Base-by-base conservation (phyloP, 1,140 invertebrate genomes). In the Sminthurinus signatus region DNA sequence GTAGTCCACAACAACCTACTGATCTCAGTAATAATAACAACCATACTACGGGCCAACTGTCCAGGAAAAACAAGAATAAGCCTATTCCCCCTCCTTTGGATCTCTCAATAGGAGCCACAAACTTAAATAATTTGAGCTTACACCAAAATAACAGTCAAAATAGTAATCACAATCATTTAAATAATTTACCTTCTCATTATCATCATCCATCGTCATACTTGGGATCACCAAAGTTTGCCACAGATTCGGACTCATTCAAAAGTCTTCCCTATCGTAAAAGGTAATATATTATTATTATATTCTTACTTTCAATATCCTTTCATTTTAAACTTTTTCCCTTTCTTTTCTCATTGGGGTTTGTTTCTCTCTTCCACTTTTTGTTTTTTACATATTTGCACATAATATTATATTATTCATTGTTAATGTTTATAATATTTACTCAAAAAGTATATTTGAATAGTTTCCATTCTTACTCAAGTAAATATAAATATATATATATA, bases 11-110 rank as follows among this genome's bases (percentile, higher is more conserved):
- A 48, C 23, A 8, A 36, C 31, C 62, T 58, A 60, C 31, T 66
- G 64, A 66, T 66, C 64, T 66, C 64, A 66, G 64, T 66, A 60
- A 60, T 48, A 59, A 59, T 44, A 56, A 56, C 36, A 56, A 56
- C 31, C 54, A 5, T 36, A 52, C 43, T 3, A 25, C 57, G 51
- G 36, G 48, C 39, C 43, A 32, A 36, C 19, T 63, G 58, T 65
- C 64, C 58, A 43, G 55, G 28, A 67, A 61, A 56, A 67, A 51
- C 57, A n/a, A n/a, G n/a, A 59, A 60, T 36, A 71, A 71, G 51
- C 70, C 70, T 21, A 70, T 70, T 42, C 70, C 70, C 60, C 70
- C 70, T 44, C 70, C 70, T 50, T 64, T 71, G 61, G 67, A 71
- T 67, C 69, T 71, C 66, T 58, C 54, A 25, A 62, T 69, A 58